A percentile compares a stretch with the other conserved stretches of the same genome.
Conservation (phyloP, 2,113 vertebrate genomes). For the Synchiropus splendidus region DNA sequence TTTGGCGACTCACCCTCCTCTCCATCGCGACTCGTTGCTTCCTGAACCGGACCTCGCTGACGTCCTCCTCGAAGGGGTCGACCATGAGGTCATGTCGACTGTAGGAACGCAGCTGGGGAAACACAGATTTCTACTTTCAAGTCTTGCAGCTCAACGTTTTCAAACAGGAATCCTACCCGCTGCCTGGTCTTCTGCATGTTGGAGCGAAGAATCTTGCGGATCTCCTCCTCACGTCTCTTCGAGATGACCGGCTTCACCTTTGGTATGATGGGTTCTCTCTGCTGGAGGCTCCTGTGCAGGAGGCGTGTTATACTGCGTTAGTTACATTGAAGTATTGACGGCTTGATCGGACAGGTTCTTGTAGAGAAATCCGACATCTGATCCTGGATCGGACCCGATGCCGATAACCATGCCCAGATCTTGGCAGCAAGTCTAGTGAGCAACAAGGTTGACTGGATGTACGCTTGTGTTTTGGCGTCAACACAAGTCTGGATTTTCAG, state of each 20-base stretch:
- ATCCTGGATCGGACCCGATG: too few species aligned
- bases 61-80: slow-evolving; percentile 79
- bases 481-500: too few species aligned
- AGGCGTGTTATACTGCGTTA: too few species aligned
- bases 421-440: too few species aligned
- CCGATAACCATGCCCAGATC: too few species aligned
- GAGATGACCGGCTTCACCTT: slow-evolving; percentile 74
- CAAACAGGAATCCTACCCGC: slow-evolving; percentile 59
- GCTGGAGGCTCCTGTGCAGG: slow-evolving; percentile 68
- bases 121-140: background rate
- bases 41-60: slow-evolving; percentile 80
- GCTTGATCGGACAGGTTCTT: too few species aligned
- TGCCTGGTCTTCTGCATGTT: slow-evolving; percentile 88
- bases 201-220: slow-evolving; percentile 77
- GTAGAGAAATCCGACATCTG: too few species aligned
- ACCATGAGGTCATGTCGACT: slow-evolving; percentile 84
- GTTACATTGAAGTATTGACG: too few species aligned
- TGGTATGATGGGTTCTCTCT: slow-evolving; percentile 38
- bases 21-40: slow-evolving; percentile 79
- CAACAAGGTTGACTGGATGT: too few species aligned
- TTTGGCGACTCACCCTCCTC: slow-evolving; percentile 65
- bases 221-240: slow-evolving; percentile 84
- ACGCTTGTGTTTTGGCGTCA: too few species aligned
- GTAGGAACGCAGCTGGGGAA: slow-evolving; percentile 81
- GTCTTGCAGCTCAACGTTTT: background rate